Base-by-base conservation (phyloP, 2,797 vertebrate genomes). In the Eptatretus atami region DNA sequence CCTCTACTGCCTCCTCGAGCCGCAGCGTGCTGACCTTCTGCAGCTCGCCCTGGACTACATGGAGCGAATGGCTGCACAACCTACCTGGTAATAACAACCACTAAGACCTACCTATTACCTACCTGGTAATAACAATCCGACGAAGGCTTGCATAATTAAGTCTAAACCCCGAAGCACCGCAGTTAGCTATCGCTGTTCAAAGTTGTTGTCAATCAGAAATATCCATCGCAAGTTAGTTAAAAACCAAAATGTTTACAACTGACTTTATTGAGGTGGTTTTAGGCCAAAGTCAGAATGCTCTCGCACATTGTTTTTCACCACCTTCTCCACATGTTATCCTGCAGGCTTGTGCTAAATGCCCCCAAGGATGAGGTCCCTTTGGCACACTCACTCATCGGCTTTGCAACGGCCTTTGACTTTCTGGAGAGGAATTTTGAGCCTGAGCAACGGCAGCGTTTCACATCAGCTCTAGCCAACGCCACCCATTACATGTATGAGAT, bases 11-110 rank as follows among this genome's bases (percentile, higher is more conserved):
- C 72, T 98, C 68, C 79, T 98, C 68, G 92, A 86, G 70, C 92
- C 92, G 0, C 84, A 98, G 68, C 78, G 82, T 65, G 72, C 80
- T 0, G 84, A 90, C 67, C 88, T 88, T 15, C 73, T 88, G 53
- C 76, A 73, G 67, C 75, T 96, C 73, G 83, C 81, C 70, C 81
- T 74, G 69, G 82, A 93, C 73, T 98, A 98, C 81, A 96, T 98
- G 92, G 87, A 95, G 74, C 83, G 88, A 76, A 98, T 98, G 92
- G 92, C 88, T 1, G 81, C 81, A 72, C 92, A 98, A 79, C 88
- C 92, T 82, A 92, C 84, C 86, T 98, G 92, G 92, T 98, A 93
- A 75, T 15, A 60, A 60, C 15, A 15, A 60, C 9, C 8, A 9
- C 55, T 24, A 60, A 8, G 55, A 12, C n/a, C n/a, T n/a, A n/a